A percentile compares a stretch with the other conserved stretches of the same genome.
Evolutionary conservation across 2,113 vertebrate species (phyloP).

Genomic region (Regulus satrapa): DNA sequence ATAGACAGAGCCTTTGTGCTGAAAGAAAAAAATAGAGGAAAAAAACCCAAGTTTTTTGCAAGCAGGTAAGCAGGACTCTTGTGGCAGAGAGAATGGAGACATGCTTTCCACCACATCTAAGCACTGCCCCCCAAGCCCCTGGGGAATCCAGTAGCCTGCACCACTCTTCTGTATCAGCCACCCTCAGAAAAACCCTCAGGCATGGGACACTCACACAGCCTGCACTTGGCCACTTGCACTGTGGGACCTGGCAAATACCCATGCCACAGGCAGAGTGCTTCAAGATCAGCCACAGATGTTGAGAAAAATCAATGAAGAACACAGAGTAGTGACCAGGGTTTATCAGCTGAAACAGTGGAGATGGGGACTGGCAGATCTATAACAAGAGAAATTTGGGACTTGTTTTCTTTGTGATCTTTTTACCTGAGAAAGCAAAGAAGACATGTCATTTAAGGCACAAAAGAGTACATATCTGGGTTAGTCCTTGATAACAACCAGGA

Average conservation of each 20-base stretch:
- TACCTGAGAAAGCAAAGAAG: background rate
- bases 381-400: background rate
- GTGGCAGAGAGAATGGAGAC: background rate
- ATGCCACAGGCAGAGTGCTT: background rate
- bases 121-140: background rate
- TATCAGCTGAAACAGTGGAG: background rate
- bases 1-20: background rate
- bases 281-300: background rate
- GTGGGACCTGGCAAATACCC: background rate
- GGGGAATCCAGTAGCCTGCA: background rate
- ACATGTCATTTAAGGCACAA: background rate
- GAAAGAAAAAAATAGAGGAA: too few species aligned
- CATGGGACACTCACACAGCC: background rate
- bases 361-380: background rate
- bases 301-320: conserved; percentile 9
- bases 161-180: background rate
- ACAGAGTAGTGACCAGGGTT: background rate
- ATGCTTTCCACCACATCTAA: background rate
- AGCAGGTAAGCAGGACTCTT: background rate
- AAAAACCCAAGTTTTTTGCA: background rate
- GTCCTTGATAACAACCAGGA: background rate
- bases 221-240: background rate
- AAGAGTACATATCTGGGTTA: background rate
- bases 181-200: rapidly evolving
- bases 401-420: background rate